These are phyloP conservation scores for Lerema accius DNA, from an alignment of 1,140 invertebrate genomes.

Conservation along the genomic window DNA sequence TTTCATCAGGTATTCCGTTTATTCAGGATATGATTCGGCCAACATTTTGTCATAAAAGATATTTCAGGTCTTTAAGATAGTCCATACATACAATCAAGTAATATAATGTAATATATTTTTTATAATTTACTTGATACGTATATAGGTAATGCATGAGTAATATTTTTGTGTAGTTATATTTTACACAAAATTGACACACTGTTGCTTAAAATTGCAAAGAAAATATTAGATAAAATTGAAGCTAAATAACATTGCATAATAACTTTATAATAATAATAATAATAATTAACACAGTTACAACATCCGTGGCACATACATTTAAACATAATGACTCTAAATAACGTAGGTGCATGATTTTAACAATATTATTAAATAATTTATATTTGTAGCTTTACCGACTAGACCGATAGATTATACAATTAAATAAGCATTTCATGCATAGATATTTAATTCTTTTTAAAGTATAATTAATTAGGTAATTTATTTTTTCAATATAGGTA, in stretches of 20 bases:
- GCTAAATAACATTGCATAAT: conserved; percentile 22
- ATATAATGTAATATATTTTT: not conserved
- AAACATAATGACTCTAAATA: conserved; percentile 18
- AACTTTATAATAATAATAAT: conserved; percentile 13
- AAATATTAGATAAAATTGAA: conserved; percentile 8
- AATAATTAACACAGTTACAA: conserved; percentile 32
- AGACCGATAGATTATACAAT: conserved; percentile 20
- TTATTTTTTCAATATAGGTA: not conserved
- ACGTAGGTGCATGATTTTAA: conserved; percentile 23
- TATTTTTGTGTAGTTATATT: conserved; percentile 2
- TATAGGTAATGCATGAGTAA: not conserved
- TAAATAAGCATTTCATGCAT: conserved; percentile 27
- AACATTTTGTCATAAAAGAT: conserved; percentile 22
- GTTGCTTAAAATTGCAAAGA: conserved; percentile 7
- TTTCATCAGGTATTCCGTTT: conserved; percentile 76
- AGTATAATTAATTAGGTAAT: conserved; percentile 17
- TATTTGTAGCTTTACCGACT: conserved; percentile 8
- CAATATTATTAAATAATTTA: conserved; percentile 8
- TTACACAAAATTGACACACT: conserved; percentile 17
- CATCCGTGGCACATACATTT: conserved; percentile 29
- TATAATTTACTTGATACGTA: not conserved
- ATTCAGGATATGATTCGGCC: conserved; percentile 70
- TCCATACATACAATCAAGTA: not conserved
- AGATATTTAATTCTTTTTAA: conserved; percentile 2
- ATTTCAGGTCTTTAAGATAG: not conserved